Percentiles rank a stretch among this genome's conserved stretches.
Evolutionary conservation across 2,797 vertebrate genomes (phyloP).

Genomic region (Lepilemur septentrionalis): DNA sequence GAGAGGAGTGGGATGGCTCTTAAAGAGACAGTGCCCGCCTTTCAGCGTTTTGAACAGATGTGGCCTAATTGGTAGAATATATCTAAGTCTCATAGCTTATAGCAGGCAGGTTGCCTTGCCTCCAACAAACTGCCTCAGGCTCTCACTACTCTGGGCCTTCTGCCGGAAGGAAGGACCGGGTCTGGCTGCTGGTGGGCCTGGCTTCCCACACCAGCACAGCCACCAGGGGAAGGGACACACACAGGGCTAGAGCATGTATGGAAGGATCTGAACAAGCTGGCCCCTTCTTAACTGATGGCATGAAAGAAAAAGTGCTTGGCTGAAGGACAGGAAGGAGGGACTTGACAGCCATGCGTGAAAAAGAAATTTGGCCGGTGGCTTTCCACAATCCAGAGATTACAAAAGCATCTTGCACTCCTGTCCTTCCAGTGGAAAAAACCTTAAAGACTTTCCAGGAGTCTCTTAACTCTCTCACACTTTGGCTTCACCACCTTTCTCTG

Average conservation of each 20-base stretch:
- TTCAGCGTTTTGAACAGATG: conserved; percentile 77
- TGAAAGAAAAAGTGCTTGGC: not conserved
- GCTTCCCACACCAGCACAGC: not conserved
- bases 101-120: conserved; percentile 60
- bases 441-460: not conserved
- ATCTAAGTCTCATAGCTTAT: conserved; percentile 76
- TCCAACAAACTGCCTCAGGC: conserved; percentile 32
- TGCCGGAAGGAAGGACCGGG: not conserved
- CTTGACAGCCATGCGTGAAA: not conserved
- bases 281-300: not conserved
- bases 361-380: not conserved
- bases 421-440: not conserved
- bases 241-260: not conserved
- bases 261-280: not conserved
- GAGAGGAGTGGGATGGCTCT: conserved; percentile 80
- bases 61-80: conserved; percentile 78
- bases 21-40: conserved; percentile 78
- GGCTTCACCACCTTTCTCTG: not conserved
- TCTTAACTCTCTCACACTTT: not conserved
- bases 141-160: conserved; percentile 31
- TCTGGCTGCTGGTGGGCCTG: not conserved
- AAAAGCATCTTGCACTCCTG: not conserved
- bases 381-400: not conserved
- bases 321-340: not conserved
- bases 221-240: not conserved